phyloP scores from a whole-genome alignment of 2,888 invertebrate genomes.

The Agrochola lychnidis region DNA sequence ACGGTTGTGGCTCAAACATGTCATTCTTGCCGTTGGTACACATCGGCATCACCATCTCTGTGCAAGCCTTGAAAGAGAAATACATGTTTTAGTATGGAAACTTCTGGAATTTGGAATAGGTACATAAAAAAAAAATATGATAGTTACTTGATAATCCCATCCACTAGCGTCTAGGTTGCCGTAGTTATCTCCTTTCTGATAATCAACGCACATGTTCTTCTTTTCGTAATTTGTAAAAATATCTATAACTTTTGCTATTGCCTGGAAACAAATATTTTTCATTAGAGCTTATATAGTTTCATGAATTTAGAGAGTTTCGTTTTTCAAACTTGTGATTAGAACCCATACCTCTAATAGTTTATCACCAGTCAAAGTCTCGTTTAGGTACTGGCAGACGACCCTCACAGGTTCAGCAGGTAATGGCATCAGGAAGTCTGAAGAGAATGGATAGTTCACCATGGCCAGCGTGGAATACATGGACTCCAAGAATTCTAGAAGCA shows the following conservation, averaged over 20 bases:
- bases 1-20: slow-evolving; percentile 95
- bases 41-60: slow-evolving; percentile 99
- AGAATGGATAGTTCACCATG: slow-evolving; percentile 99
- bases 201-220: slow-evolving; percentile 92
- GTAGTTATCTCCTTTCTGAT: slow-evolving; percentile 88
- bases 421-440: slow-evolving; percentile 94
- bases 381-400: slow-evolving; percentile 90
- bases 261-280: slow-evolving; percentile 75
- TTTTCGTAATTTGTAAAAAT: slow-evolving; percentile 96
- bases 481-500: slow-evolving; percentile 93
- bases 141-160: slow-evolving; percentile 95
- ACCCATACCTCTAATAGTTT: slow-evolving; percentile 87
- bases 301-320: background rate
- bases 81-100: background rate
- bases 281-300: background rate
- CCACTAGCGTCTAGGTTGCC: slow-evolving; percentile 92
- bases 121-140: background rate
- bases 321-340: background rate
- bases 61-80: slow-evolving; percentile 93
- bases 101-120: background rate
- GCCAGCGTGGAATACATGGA: slow-evolving; percentile 95
- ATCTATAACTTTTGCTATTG: slow-evolving; percentile 92
- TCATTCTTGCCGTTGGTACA: slow-evolving; percentile 94
- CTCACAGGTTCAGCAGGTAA: slow-evolving; percentile 96
- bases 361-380: slow-evolving; percentile 84